Percentiles rank a stretch among this genome's conserved stretches.
Conservation (phyloP, 1,140 invertebrate genomes). For the Archivesica marissinica region DNA sequence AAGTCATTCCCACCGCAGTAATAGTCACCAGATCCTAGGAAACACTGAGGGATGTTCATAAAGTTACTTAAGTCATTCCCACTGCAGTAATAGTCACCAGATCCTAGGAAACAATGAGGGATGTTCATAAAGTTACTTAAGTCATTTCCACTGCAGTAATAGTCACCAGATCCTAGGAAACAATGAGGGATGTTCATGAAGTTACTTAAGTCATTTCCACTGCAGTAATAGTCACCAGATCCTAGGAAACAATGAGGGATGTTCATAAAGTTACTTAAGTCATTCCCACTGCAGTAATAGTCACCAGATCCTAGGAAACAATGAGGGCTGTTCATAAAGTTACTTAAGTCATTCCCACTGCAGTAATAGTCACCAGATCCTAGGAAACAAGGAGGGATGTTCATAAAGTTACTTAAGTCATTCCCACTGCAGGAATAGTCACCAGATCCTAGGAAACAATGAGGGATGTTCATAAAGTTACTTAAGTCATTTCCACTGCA, state of each 20-base stretch:
- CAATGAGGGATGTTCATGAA: constrained; percentile 82
- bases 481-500: constrained; percentile 94
- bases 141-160: constrained; percentile 95
- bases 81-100: constrained; percentile 92
- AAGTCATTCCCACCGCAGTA: constrained; percentile 96
- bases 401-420: constrained; percentile 89
- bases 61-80: constrained; percentile 93
- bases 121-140: constrained; percentile 86
- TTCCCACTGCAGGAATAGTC: constrained; percentile 95
- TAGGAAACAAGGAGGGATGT: constrained; percentile 76
- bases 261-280: constrained; percentile 87
- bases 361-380: constrained; percentile 91
- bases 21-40: constrained; percentile 88
- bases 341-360: constrained; percentile 94
- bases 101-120: constrained; percentile 82
- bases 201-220: constrained; percentile 93
- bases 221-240: constrained; percentile 91
- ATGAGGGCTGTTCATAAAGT: constrained; percentile 83
- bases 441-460: constrained; percentile 86
- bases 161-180: constrained; percentile 88
- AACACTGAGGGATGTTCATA: constrained; percentile 76
- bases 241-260: constrained; percentile 82
- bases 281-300: constrained; percentile 95
- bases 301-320: constrained; percentile 87
- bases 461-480: constrained; percentile 83